Evolutionary conservation across 2,113 vertebrate genomes (phyloP).

Genomic region (Aleadryas rufinucha): DNA sequence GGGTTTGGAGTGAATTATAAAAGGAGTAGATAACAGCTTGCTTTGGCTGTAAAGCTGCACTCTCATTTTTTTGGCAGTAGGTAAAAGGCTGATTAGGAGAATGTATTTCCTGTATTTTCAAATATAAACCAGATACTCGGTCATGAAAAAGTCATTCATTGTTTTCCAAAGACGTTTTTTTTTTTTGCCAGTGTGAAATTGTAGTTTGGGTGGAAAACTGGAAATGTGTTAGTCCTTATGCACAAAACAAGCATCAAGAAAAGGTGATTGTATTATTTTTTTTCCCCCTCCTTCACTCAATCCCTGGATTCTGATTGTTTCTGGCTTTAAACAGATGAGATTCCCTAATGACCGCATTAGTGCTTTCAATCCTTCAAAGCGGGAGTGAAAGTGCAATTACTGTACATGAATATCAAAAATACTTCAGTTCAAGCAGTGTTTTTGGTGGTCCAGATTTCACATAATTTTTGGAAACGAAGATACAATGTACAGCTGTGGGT

Average conservation of each 20-base stretch:
- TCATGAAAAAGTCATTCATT: not conserved
- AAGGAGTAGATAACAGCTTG: not conserved
- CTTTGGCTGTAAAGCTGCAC: conserved; percentile 16
- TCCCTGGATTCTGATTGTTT: not conserved
- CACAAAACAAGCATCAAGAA: not conserved
- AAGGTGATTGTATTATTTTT: not conserved
- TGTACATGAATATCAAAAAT: not conserved
- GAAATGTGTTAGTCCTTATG: not conserved
- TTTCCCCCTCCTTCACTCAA: not conserved
- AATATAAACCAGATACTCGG: conserved; percentile 5
- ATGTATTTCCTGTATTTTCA: conserved; percentile 31
- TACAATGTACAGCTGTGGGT: not conserved
- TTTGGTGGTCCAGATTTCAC: not conserved
- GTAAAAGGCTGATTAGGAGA: conserved; percentile 4
- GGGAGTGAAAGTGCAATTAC: not conserved
- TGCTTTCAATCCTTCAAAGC: not conserved
- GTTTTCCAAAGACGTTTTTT: not conserved
- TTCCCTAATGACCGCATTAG: not conserved
- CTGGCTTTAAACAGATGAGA: not conserved
- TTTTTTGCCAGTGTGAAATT: not conserved
- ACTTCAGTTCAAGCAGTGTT: not conserved
- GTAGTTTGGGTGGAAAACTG: not conserved
- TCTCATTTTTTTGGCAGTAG: conserved; percentile 6
- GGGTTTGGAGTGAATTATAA: not conserved
- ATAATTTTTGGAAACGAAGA: not conserved